A percentile compares a stretch with the other conserved stretches of the same genome.
Evolutionary conservation across 64 coral and sea anemone genomes (phyloP).

Genomic region (Montipora foliosa): DNA sequence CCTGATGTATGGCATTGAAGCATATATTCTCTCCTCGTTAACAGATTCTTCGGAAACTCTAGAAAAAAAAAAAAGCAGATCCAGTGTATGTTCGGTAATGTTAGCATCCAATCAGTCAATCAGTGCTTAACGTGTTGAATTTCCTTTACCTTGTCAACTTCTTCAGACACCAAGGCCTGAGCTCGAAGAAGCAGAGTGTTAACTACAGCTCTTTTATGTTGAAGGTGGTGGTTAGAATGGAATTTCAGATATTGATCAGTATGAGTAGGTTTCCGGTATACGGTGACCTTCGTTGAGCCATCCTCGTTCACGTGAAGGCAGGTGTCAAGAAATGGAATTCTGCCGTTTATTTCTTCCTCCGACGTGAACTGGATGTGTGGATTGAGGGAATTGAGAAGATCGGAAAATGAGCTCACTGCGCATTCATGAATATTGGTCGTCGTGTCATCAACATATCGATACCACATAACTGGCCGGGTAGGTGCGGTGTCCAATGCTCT

Average conservation of each 20-base stretch:
- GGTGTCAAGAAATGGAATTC: conserved; percentile 7
- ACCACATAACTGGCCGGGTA: conserved; percentile 42
- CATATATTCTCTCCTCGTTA: no score
- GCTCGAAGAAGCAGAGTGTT: background rate
- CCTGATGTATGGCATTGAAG: no score
- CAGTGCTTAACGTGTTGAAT: background rate
- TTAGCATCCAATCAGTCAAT: no score
- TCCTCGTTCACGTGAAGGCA: background rate
- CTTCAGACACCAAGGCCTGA: background rate
- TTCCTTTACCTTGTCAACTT: conserved; percentile 14
- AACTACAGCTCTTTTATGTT: conserved; percentile 34
- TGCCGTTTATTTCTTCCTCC: conserved; percentile 33
- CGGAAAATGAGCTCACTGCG: conserved; percentile 13
- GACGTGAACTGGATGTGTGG: conserved; percentile 43
- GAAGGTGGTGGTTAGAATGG: conserved; percentile 1
- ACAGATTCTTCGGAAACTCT: no score
- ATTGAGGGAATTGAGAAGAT: conserved; percentile 30
- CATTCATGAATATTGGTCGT: conserved; percentile 38
- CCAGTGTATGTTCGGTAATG: no score
- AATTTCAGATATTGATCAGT: conserved; percentile 39
- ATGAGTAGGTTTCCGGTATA: conserved; percentile 31
- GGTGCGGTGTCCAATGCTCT: conserved; percentile 22
- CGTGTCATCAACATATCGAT: conserved; percentile 44
- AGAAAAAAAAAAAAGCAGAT: no score
- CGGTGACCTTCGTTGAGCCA: conserved; percentile 4